Evolutionary conservation across 2,113 vertebrate species (phyloP), one percentile per base, ranked within the genome.

Genomic region (Azemiops feae): DNA sequence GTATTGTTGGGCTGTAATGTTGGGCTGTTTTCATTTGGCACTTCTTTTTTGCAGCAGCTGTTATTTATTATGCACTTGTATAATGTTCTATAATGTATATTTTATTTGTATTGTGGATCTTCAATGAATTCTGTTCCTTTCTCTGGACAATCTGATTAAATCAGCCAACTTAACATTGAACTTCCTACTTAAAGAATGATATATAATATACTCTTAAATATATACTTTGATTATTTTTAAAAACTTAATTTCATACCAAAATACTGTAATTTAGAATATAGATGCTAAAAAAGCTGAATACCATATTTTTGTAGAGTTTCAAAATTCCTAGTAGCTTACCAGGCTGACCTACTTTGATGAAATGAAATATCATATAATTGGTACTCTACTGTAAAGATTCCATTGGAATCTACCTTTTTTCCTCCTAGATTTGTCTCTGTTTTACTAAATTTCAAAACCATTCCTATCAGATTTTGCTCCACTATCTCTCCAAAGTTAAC

Each of bases 101-200:
- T 93, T 92, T 89, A 5, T 58, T 94, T 94, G 4, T 90, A 27
- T 93, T 89, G 34, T 58, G 4, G n/a, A 1, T 20, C 1, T 1
- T 39, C 0, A 0, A 7, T 88, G 3, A 50, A 91, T 52, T 91
- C 87, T 92, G 93, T 86, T 23, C 1, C 30, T 91, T 94, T 88
- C 23, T 58, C 10, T 91, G 87, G 27, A 74, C 92, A 86, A 91
- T 45, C 90, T 27, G 91, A 95, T 94, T 93, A 16, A 94, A 93
- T 11, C 91, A 4, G 1, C 50, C 94, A 52, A 1, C 0, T 53
- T 89, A 93, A 92, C 53, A 57, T 1, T 58, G 86, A 85, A 54
- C n/a, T 87, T 43, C 55, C n/a, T 23, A 89, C 45, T 93, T 86
- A 89, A 91, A 27, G 5, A 60, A 18, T 94, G 47, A 25, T 52